These are phyloP conservation scores for Heloderma charlesbogerti DNA, from an alignment of 2,113 vertebrate genomes.

Conservation along the genomic window DNA sequence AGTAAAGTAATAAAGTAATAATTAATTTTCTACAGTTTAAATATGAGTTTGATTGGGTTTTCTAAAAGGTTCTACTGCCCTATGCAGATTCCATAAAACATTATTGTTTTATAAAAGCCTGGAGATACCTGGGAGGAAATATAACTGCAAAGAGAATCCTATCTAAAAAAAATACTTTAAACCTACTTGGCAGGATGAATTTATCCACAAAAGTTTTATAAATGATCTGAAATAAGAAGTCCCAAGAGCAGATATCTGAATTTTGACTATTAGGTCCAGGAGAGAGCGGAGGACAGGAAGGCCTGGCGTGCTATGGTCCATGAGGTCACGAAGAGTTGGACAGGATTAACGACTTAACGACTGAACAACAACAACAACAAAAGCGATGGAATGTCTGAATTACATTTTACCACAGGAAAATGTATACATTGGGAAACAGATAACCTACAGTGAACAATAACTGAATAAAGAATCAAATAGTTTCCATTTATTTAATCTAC, in stretches of 20 bases:
- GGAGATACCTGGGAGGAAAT: conserved; percentile 25
- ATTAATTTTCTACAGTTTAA: background rate
- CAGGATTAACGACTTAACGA: too few relatives aligned
- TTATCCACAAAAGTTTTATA: conserved; percentile 25
- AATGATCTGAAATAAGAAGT: conserved; percentile 6
- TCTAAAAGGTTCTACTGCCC: background rate
- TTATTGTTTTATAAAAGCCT: conserved; percentile 32
- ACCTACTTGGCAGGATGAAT: conserved; percentile 24
- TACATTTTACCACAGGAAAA: conserved; percentile 24
- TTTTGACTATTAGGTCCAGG: conserved; percentile 2
- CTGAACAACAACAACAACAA: too few relatives aligned
- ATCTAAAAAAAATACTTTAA: conserved; percentile 13
- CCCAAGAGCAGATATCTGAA: conserved; percentile 8
- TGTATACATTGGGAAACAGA: background rate
- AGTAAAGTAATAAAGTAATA: too few relatives aligned
- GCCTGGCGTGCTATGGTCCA: too few relatives aligned
- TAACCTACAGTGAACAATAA: background rate
- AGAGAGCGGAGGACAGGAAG: too few relatives aligned
- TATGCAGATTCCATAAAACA: conserved; percentile 19
- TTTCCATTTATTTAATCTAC: conserved; percentile 37
- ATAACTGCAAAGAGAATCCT: conserved; percentile 34
- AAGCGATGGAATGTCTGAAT: background rate
- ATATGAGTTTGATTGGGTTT: conserved; percentile 25
- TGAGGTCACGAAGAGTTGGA: too few relatives aligned
- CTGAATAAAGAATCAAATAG: background rate